phyloP scores from a whole-genome alignment of 1,140 invertebrate genomes.

The Apocrypta bakeri region DNA sequence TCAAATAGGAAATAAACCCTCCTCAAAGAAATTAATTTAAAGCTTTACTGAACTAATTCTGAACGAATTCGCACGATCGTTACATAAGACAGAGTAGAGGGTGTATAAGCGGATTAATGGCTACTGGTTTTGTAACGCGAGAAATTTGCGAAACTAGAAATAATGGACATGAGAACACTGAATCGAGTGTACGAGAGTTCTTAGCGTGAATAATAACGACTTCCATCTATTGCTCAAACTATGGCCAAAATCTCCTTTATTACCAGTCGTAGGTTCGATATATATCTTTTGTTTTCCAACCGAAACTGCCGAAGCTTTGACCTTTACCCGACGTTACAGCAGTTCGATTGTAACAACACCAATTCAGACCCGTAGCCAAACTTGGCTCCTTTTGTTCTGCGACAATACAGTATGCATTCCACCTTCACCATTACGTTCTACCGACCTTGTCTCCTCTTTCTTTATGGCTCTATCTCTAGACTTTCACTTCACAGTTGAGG shows the following conservation, averaged over 20 bases:
- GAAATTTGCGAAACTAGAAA: not conserved
- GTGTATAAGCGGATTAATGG: not conserved
- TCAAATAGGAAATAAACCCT: too few species aligned
- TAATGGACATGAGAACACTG: not conserved
- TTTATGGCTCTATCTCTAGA: not conserved
- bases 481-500: not conserved
- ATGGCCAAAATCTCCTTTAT: slow-evolving; percentile 29
- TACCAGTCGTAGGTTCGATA: slow-evolving; percentile 30
- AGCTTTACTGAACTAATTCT: too few species aligned
- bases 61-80: too few species aligned
- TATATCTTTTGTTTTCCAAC: slow-evolving; percentile 50
- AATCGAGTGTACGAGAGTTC: not conserved
- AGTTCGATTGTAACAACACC: slow-evolving; percentile 52
- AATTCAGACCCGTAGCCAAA: slow-evolving; percentile 50
- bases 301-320: slow-evolving; percentile 45
- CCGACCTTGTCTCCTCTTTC: not conserved
- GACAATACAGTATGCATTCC: slow-evolving; percentile 24
- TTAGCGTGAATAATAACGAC: slow-evolving; percentile 21
- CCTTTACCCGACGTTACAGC: slow-evolving; percentile 18
- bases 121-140: not conserved
- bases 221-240: slow-evolving; percentile 46
- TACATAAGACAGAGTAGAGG: not conserved
- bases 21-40: too few species aligned
- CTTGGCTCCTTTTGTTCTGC: slow-evolving; percentile 49
- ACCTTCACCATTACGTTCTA: slow-evolving; percentile 19